Evolutionary conservation across 2,797 vertebrate genomes (phyloP).

Genomic region (Rhinatrema bivittatum): DNA sequence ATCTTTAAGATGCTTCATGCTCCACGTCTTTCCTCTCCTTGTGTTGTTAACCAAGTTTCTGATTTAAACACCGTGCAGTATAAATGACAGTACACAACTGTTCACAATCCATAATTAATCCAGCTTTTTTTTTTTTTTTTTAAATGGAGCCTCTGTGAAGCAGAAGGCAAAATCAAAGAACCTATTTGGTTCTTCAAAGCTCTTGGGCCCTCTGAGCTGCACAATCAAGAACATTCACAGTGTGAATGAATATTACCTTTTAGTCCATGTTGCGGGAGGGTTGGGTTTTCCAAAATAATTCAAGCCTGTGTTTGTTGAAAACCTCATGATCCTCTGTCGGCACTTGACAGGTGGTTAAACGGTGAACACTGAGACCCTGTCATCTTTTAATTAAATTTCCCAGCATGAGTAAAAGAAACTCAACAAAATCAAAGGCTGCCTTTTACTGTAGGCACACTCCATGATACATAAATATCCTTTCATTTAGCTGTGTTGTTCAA

Average conservation of each 20-base stretch:
- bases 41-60: constrained; percentile 19
- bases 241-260: constrained; percentile 37
- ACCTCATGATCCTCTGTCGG: constrained; percentile 4
- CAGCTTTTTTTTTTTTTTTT: constrained; percentile 4
- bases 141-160: constrained; percentile 39
- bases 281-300: constrained; percentile 20
- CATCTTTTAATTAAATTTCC: constrained; percentile 34
- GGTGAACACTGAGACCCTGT: constrained; percentile 15
- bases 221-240: constrained; percentile 35
- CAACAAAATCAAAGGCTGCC: no score
- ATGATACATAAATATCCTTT: no score
- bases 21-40: constrained; percentile 26
- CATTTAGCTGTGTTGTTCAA: no score
- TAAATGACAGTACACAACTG: constrained; percentile 13
- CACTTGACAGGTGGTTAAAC: constrained; percentile 22
- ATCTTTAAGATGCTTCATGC: constrained; percentile 9
- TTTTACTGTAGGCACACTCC: no score
- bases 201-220: background rate
- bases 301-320: constrained; percentile 17
- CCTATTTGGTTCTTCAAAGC: constrained; percentile 13
- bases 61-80: constrained; percentile 20
- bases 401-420: constrained; percentile 26
- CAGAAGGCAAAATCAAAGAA: constrained; percentile 33
- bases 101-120: constrained; percentile 40
- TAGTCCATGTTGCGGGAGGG: constrained; percentile 11